A percentile compares a stretch with the other conserved stretches of the same genome.
Evolutionary conservation across 2,113 vertebrate genomes (phyloP).

Genomic region (Tragelaphus imberbis): DNA sequence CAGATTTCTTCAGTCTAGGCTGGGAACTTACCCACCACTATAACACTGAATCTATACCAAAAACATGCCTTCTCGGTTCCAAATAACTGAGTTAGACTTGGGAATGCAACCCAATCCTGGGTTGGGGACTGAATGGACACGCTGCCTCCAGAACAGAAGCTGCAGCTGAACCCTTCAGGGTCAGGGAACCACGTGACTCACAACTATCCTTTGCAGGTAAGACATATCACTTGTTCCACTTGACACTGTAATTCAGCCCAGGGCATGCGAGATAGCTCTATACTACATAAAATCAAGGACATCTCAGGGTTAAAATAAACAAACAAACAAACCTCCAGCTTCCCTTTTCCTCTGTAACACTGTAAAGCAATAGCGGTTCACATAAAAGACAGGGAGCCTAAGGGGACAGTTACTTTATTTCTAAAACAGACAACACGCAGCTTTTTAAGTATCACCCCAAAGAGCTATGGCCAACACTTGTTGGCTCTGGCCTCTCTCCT

Average conservation of each 20-base stretch:
- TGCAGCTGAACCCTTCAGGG: not conserved
- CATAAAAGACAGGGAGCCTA: not conserved
- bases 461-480: not conserved
- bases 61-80: not conserved
- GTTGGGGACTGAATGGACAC: not conserved
- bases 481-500: not conserved
- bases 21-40: not conserved
- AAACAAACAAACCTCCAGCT: not conserved
- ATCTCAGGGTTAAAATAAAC: not conserved
- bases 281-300: not conserved
- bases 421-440: not conserved
- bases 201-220: not conserved
- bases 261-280: not conserved
- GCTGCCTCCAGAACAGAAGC: not conserved
- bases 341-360: not conserved
- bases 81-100: constrained; percentile 1
- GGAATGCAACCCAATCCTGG: not conserved
- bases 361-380: not conserved
- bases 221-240: not conserved
- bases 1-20: not conserved
- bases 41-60: not conserved
- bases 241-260: not conserved
- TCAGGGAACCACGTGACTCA: not conserved
- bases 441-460: constrained; percentile 39
- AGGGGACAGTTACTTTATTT: not conserved